Evolutionary conservation across 2,113 vertebrate genomes (phyloP).

Genomic region (Lophura nycthemera): DNA sequence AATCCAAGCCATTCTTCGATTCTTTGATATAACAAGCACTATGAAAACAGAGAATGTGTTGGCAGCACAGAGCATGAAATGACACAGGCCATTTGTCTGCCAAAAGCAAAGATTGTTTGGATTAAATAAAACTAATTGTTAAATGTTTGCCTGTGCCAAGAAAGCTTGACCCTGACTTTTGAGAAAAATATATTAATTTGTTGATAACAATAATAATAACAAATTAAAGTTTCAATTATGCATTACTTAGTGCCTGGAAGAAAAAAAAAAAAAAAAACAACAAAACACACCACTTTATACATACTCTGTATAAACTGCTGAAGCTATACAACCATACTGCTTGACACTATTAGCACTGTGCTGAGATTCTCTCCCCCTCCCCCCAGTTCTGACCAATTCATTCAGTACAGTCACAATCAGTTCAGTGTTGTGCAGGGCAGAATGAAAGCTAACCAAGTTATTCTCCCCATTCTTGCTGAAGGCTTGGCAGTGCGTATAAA

Average conservation of each 20-base stretch:
- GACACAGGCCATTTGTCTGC: constrained; percentile 8
- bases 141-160: constrained; percentile 7
- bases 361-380: background rate
- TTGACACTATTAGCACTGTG: background rate
- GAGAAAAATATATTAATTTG: constrained; percentile 38
- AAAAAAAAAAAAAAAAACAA: background rate
- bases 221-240: constrained; percentile 52
- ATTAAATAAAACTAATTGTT: constrained; percentile 26
- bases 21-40: background rate
- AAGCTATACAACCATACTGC: background rate
- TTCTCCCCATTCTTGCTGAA: background rate
- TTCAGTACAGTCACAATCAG: background rate
- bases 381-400: background rate
- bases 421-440: background rate
- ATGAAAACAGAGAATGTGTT: background rate
- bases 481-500: background rate
- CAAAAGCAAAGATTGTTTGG: constrained; percentile 25
- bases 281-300: background rate
- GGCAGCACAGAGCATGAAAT: background rate
- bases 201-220: background rate
- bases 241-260: background rate
- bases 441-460: background rate
- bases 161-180: constrained; percentile 10
- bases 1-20: too few species aligned
- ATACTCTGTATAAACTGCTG: background rate